Evolutionary conservation across 2,888 invertebrate species (phyloP).

Genomic region (Serrognathus titanus): DNA sequence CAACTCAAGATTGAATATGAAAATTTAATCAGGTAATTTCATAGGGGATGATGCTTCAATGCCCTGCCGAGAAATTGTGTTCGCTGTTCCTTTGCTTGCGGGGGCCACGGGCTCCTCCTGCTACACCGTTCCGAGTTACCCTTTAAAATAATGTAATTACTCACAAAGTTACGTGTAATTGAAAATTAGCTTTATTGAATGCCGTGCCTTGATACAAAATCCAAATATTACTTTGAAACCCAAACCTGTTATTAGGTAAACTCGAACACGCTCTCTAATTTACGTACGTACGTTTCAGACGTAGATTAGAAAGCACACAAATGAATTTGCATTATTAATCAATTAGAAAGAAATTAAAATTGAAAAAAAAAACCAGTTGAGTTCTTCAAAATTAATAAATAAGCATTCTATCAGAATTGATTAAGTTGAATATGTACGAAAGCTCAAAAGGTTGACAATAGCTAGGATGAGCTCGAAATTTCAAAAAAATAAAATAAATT

Average conservation of each 20-base stretch:
- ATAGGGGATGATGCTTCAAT: constrained; percentile 55
- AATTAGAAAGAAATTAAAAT: no score
- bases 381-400: no score
- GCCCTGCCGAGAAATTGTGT: constrained; percentile 42
- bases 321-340: no score
- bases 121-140: constrained; percentile 13
- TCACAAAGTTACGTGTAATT: constrained; percentile 29
- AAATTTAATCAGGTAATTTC: constrained; percentile 73
- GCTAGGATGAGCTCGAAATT: no score
- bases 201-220: constrained; percentile 1
- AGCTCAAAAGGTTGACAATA: no score
- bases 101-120: neutral
- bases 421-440: no score
- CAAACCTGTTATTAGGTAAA: no score
- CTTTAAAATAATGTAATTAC: constrained; percentile 27
- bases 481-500: no score
- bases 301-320: no score
- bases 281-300: neutral
- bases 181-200: constrained; percentile 27
- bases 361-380: no score
- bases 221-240: neutral
- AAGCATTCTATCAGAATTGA: no score
- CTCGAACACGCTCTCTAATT: neutral
- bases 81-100: constrained; percentile 26
- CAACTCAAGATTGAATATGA: constrained; percentile 76